Evolutionary conservation across 2,797 vertebrate species (phyloP), one percentile per base, ranked within the genome.

Genomic region (Hyperoplus immaculatus): DNA sequence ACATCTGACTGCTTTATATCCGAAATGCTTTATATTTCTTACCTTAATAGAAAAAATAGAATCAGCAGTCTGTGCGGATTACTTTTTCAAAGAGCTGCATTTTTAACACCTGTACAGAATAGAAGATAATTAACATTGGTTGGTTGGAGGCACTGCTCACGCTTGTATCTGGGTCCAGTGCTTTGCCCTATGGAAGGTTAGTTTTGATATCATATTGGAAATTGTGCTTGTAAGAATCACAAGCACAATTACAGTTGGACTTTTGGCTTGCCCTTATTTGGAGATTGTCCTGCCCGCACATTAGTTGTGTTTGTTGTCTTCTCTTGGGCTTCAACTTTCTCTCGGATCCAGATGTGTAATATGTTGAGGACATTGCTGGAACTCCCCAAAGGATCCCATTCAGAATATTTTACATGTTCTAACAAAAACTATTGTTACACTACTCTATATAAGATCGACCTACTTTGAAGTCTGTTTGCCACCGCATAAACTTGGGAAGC

Each of bases 381-480:
- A 18, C 21, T 8, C 29, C 49, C 16, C 56, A 53, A 53, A 18
- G 3, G 1, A 16, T 11, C 43, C 10, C 43, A 45, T 45, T 6
- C 43, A 45, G 43, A 45, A 45, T 45, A 29, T 45, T 45, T 45
- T 45, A 45, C 43, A 45, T 11, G 6, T 45, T 45, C 43, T 14
- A 16, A 69, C 36, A 45, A 54, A 58, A 61, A 54, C 3, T 45
- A 38, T 55, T 7, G 13, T 43, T 4, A 29, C 8, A 11, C 4
- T 1, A 43, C 36, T 36, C n/a, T 11, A 45, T 4, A 9, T 10
- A 49, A 29, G 11, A 66, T 29, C 4, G 21, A 41, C 10, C 63
- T 21, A 59, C 53, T 43, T 46, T 66, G 39, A 43, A 14, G 36
- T n/a, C 59, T 55, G 67, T 70, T 6, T 16, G 69, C 73, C 4